These are phyloP conservation scores for Vidua chalybeata DNA, from an alignment of 2,113 vertebrate genomes.

Conservation along the genomic window DNA sequence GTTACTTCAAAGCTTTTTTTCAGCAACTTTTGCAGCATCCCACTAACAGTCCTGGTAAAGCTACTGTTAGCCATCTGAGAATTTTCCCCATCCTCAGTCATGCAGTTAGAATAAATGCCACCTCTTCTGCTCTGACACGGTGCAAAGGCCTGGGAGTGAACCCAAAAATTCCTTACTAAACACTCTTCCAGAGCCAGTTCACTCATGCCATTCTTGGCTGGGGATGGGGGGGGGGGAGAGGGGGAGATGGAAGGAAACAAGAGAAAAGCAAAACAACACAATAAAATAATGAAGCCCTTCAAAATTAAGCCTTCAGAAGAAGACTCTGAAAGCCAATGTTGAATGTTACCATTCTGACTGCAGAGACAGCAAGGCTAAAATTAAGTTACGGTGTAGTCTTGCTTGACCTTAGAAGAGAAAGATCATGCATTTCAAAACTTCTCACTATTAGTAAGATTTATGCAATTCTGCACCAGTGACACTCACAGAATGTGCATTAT, in stretches of 20 bases:
- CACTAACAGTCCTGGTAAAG: neutral
- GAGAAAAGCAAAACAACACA: neutral
- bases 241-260: accelerated
- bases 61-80: neutral
- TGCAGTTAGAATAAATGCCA: constrained; percentile 8
- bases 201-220: neutral
- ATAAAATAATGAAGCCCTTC: neutral
- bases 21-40: neutral
- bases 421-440: constrained; percentile 38
- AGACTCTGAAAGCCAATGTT: neutral
- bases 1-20: neutral
- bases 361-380: neutral
- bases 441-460: constrained; percentile 12
- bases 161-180: neutral
- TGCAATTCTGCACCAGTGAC: constrained; percentile 21
- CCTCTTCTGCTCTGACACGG: neutral
- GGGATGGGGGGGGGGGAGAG: neutral
- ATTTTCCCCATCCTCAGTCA: neutral
- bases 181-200: neutral
- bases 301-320: neutral
- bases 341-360: neutral
- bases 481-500: constrained; percentile 40
- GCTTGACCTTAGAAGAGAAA: constrained; percentile 50
- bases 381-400: neutral
- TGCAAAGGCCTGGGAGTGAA: neutral